Conservation (phyloP, 1,140 invertebrate genomes). For the Gonatopus flavifemur region DNA sequence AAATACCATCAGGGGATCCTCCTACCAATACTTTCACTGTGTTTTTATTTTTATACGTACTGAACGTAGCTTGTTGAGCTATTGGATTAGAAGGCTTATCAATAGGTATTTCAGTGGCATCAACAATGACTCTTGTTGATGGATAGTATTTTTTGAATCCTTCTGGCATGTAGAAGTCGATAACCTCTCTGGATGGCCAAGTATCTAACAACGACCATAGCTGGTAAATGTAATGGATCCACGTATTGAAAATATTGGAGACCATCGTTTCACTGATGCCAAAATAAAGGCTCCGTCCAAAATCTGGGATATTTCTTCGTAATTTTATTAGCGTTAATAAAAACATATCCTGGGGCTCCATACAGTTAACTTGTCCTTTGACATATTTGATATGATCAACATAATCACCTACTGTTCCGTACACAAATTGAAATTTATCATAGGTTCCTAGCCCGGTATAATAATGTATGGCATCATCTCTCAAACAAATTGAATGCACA, state of each 20-base stretch:
- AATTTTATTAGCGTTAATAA: slow-evolving; percentile 36
- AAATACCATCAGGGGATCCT: slow-evolving; percentile 4
- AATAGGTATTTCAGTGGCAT: slow-evolving; percentile 35
- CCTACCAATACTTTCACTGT: slow-evolving; percentile 6
- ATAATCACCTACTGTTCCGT: slow-evolving; percentile 5
- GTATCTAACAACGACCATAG: slow-evolving; percentile 29
- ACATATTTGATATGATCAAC: slow-evolving; percentile 3
- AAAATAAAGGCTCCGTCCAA: slow-evolving; percentile 31
- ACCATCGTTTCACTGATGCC: slow-evolving; percentile 24
- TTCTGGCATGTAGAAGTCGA: not conserved
- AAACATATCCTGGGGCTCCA: slow-evolving; percentile 21
- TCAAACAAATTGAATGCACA: not conserved
- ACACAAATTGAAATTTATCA: slow-evolving; percentile 12
- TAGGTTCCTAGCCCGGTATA: slow-evolving; percentile 13
- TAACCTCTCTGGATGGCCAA: not conserved
- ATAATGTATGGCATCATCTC: not conserved
- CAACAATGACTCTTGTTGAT: slow-evolving; percentile 33
- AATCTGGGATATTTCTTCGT: slow-evolving; percentile 21
- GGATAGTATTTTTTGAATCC: slow-evolving; percentile 19
- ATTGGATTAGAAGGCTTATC: slow-evolving; percentile 20
- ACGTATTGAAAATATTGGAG: slow-evolving; percentile 30
- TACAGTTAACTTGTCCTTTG: not conserved
- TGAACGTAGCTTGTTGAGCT: slow-evolving; percentile 37
- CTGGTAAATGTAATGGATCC: slow-evolving; percentile 32
- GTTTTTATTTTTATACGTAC: slow-evolving; percentile 5